These are phyloP conservation scores for Leptobrachium leishanense DNA, from an alignment of 2,113 vertebrate species.

Conservation along the genomic window DNA sequence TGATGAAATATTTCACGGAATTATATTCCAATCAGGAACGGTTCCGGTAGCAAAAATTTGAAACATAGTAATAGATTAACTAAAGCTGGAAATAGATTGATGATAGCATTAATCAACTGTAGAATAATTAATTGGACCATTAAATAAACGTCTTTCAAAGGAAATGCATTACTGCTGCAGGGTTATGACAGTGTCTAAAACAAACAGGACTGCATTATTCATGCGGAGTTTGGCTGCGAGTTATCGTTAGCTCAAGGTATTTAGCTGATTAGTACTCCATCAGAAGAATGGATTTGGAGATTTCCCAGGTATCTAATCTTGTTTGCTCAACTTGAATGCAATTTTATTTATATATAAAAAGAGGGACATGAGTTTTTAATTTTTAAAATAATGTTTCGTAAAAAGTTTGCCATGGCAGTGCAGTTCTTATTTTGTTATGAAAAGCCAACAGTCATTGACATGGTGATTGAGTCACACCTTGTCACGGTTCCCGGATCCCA, in stretches of 20 bases:
- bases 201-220: constrained; percentile 30
- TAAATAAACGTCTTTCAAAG: constrained; percentile 31
- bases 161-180: constrained; percentile 21
- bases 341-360: not conserved
- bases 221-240: constrained; percentile 13
- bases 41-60: not conserved
- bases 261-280: constrained; percentile 4
- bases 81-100: constrained; percentile 26
- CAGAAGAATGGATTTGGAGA: not conserved
- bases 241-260: not conserved
- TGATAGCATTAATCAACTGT: constrained; percentile 24
- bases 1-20: not conserved
- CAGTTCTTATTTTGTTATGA: too few species aligned
- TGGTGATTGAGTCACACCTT: too few species aligned
- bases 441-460: too few species aligned
- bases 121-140: constrained; percentile 37
- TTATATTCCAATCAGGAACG: constrained; percentile 4
- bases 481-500: too few species aligned
- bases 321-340: not conserved
- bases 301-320: not conserved
- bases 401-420: too few species aligned
- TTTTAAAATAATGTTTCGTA: too few species aligned
- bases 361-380: too few species aligned
- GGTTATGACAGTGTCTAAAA: constrained; percentile 6
- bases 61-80: not conserved